A percentile compares a stretch with the other conserved stretches of the same genome.
Conservation (phyloP, 2,797 vertebrate species). For the Pelochelys cantorii region DNA sequence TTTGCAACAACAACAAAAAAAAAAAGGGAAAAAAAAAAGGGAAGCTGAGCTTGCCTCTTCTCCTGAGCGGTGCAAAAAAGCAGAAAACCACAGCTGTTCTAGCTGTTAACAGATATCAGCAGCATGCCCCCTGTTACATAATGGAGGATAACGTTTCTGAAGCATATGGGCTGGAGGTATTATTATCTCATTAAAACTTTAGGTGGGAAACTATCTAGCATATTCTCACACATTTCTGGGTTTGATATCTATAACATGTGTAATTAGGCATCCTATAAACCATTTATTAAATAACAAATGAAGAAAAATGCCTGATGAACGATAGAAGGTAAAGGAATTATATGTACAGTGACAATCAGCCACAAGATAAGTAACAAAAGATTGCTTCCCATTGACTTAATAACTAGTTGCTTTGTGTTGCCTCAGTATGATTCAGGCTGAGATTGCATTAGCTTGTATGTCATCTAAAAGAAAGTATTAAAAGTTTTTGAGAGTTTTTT, state of each 20-base stretch:
- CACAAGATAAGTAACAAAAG: constrained; percentile 45
- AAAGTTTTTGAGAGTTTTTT: constrained; percentile 1
- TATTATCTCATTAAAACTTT: constrained; percentile 85
- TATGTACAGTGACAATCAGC: constrained; percentile 16
- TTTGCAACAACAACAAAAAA: constrained; percentile 83
- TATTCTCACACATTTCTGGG: constrained; percentile 68
- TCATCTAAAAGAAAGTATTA: constrained; percentile 45
- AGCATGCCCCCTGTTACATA: constrained; percentile 85
- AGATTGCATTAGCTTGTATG: constrained; percentile 30
- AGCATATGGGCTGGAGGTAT: constrained; percentile 86
- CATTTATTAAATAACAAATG: constrained; percentile 85
- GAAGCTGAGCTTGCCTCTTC: constrained; percentile 85
- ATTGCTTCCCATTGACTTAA: constrained; percentile 57
- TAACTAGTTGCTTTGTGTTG: constrained; percentile 54
- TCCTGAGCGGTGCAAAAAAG: constrained; percentile 83
- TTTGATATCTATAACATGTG: constrained; percentile 79
- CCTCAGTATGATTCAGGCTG: constrained; percentile 50
- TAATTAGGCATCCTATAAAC: constrained; percentile 80
- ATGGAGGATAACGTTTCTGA: constrained; percentile 87
- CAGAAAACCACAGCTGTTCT: constrained; percentile 87
- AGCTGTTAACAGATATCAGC: constrained; percentile 89
- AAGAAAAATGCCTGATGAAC: constrained; percentile 67
- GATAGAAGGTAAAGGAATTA: constrained; percentile 58
- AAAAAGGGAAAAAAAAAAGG: constrained; percentile 76
- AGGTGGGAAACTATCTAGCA: constrained; percentile 81